phyloP scores from a whole-genome alignment of 2,888 invertebrate species.

The Apodemia duryi region DNA sequence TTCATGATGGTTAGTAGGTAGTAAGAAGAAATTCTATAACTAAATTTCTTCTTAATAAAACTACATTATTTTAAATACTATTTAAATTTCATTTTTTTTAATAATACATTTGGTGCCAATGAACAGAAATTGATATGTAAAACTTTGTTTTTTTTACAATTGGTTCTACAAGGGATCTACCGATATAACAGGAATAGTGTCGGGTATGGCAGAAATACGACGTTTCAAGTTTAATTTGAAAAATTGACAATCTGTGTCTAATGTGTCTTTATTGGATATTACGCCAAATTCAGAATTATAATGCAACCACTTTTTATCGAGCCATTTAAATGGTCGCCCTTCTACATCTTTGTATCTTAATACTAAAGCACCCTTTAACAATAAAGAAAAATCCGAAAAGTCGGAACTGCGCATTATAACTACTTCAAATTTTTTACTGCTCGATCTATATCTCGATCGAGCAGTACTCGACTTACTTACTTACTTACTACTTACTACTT shows the following conservation, averaged over 20 bases:
- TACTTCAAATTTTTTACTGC: slow-evolving; percentile 14
- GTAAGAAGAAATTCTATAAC: no score
- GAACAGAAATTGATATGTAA: no score
- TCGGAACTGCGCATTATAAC: not conserved
- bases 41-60: no score
- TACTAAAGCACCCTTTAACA: no score
- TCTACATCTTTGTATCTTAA: slow-evolving; percentile 3
- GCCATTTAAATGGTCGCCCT: slow-evolving; percentile 9
- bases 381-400: not conserved
- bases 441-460: no score
- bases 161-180: not conserved
- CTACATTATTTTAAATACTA: no score
- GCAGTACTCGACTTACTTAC: no score
- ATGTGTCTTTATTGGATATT: slow-evolving; percentile 15
- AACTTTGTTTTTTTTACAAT: no score
- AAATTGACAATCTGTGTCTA: not conserved
- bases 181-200: not conserved
- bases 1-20: no score
- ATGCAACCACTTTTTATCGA: slow-evolving; percentile 27
- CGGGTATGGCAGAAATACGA: not conserved
- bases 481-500: no score
- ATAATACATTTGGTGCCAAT: no score
- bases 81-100: no score
- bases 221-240: not conserved
- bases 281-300: slow-evolving; percentile 26